These are phyloP conservation scores for Nestor notabilis DNA, from an alignment of 2,113 vertebrate genomes.

Conservation along the genomic window DNA sequence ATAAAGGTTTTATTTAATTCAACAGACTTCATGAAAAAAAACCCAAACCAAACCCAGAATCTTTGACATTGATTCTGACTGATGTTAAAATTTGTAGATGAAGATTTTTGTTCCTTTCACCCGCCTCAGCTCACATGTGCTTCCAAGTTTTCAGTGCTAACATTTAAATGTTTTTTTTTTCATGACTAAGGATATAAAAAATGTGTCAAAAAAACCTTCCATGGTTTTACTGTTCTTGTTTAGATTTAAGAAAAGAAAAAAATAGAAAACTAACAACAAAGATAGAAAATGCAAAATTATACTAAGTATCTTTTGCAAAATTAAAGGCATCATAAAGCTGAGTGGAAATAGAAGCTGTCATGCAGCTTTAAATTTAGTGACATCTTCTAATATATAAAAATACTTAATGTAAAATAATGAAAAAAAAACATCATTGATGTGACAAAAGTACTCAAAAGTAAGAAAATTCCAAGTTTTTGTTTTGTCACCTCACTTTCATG, in stretches of 20 bases:
- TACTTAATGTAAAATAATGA: not conserved
- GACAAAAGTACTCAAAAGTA: not conserved
- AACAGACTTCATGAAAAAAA: not conserved
- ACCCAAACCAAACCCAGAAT: not conserved
- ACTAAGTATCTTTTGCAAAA: not conserved
- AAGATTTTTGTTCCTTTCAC: not conserved
- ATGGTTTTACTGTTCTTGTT: not conserved
- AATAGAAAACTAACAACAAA: not conserved
- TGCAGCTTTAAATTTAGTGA: not conserved
- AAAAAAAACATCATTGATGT: not conserved
- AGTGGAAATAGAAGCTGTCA: not conserved
- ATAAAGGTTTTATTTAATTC: not conserved
- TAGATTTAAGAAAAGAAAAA: not conserved
- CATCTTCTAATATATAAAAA: not conserved
- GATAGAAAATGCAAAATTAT: not conserved
- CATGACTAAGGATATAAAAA: not conserved
- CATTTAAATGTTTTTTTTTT: not conserved
- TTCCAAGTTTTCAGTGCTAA: not conserved
- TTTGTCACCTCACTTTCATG: not conserved
- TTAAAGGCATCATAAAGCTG: not conserved
- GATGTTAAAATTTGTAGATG: not conserved
- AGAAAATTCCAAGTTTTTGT: not conserved
- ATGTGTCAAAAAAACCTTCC: not conserved
- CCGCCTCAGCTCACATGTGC: not conserved
- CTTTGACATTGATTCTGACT: not conserved